Evolutionary conservation across 2,113 vertebrate genomes (phyloP), one percentile per base, ranked within the genome.

Genomic region (Limnothrissa miodon): DNA sequence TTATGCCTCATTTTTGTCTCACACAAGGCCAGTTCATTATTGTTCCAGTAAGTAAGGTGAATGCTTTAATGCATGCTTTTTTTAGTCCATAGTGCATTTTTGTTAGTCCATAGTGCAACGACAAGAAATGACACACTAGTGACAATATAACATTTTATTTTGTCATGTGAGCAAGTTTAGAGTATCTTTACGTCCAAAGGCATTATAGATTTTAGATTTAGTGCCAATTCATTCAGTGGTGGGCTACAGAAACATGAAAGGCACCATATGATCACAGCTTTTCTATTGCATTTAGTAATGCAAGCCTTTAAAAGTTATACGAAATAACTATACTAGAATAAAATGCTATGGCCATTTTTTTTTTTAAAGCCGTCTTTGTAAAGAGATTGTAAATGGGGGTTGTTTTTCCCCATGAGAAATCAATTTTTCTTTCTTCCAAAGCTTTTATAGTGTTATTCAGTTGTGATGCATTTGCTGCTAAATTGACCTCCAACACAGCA

Each of bases 371-470:
- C 0, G 66, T 74, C 5, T 13, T 74, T 74, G 25, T 15, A 36
- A 36, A 36, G 25, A 74, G 15, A 74, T 15, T 23, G 66, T 36
- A 11, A 33, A 17, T 29, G 25, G 25, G 7, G 11, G 23, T 0
- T 29, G 33, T 36, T 17, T 36, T 48, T 48, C 15, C 15, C 25
- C n/a, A 39, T 74, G 29, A 33, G 36, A 74, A 74, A 74, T 74
- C 66, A 36, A 74, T 74, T 15, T 5, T 39, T 74, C 66, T 74
- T 33, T 36, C 66, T 5, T 36, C 10, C 13, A 74, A 74, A 74
- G 66, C 66, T 74, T 70, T 36, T 15, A 74, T 36, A 74, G 66
- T 74, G 66, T 11, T 33, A 74, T 74, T 74, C 29, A 74, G 25
- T 74, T 17, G 10, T 74, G 29, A 39, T 36, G 15, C 9, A 74